Base-by-base conservation (phyloP, 2,113 vertebrate genomes). In the Nanorana parkeri region DNA sequence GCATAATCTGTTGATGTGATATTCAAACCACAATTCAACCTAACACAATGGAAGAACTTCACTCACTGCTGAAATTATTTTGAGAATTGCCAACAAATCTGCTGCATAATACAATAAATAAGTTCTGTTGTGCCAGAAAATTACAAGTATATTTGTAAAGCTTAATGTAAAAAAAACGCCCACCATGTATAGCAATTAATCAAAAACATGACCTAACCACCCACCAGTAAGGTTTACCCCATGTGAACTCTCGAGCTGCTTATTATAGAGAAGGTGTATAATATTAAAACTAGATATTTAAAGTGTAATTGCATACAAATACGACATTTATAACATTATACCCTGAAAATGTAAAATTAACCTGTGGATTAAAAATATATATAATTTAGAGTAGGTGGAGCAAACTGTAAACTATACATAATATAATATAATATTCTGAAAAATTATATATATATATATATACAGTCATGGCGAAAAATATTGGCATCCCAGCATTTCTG, bases 201-300 rank as follows among this genome's bases (percentile, higher is more conserved):
- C 61, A 81, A 66, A 47, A 66, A 23, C 29, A 17, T 66, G 61
- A 55, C 24, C 58, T 56, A 72, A 58, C n/a, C 61, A 56, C 60
- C 60, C 68, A 74, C 56, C 17, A n/a, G 68, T 55, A 74, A 23
- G 7, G 54, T 65, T 81, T 74, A 81, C 80, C 80, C 52, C 16
- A 74, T n/a, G 16, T 81, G 61, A 81, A 81, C 80, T 66, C 4
- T 77, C 13, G 16, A 20, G 19, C 54, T 17, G 20, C 63, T 16
- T 3, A 20, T 1, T 61, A 5, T 47, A 20, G 11, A 66, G 17
- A 47, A 47, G 41, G 41, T 47, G 41, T 15, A 47, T 10, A 47
- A 47, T 47, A 36, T 36, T 36, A 36, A n/a, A 36, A 36, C 41
- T 15, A 10, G 11, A 47, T 47, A 15, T 13, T 13, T 13, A 47